Base-by-base conservation (phyloP, 1,140 invertebrate species). In the Copidosoma floridanum region DNA sequence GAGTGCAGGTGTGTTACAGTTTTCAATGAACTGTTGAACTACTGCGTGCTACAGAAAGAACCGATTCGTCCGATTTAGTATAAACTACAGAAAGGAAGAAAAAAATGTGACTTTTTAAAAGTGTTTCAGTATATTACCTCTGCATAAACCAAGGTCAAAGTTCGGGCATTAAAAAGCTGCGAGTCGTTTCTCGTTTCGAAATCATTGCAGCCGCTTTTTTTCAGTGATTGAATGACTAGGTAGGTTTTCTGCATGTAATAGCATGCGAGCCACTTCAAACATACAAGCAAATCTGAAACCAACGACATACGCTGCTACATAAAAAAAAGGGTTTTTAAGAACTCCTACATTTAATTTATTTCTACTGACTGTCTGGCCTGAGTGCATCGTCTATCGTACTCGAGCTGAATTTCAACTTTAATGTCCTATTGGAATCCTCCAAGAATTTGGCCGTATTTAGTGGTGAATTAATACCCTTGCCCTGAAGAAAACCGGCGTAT, bases 261-360 rank as follows among this genome's bases (percentile, higher is more conserved):
- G 71, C 89, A 92, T 24, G 93, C 77, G 6, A 97, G 78, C 93
- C 94, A 97, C 74, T 90, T 84, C 70, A 91, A 93, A 38, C 85
- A 86, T 29, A 82, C 75, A 1, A 92, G 73, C 55, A 93, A 82
- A 75, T 89, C 89, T 91, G 75, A 35, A 85, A 85, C 64, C 58
- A 61, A n/a, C n/a, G n/a, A n/a, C n/a, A n/a, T n/a, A n/a, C n/a
- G n/a, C n/a, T n/a, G n/a, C n/a, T n/a, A n/a, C 23, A 61, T 59
- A 52, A 43, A 26, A n/a, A 52, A 55, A 60, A 63, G 26, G 26
- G 24, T 23, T 46, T 26, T 16, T 46, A 27, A 54, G 14, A n/a
- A 29, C 32, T 54, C 14, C 37, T 40, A n/a, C 50, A 29, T 56
- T 47, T 11, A 29, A 38, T 57, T 29, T 43, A n/a, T n/a, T 41